These are phyloP conservation scores for Xanthorhoe designata DNA, from an alignment of 2,888 invertebrate genomes.

Conservation along the genomic window DNA sequence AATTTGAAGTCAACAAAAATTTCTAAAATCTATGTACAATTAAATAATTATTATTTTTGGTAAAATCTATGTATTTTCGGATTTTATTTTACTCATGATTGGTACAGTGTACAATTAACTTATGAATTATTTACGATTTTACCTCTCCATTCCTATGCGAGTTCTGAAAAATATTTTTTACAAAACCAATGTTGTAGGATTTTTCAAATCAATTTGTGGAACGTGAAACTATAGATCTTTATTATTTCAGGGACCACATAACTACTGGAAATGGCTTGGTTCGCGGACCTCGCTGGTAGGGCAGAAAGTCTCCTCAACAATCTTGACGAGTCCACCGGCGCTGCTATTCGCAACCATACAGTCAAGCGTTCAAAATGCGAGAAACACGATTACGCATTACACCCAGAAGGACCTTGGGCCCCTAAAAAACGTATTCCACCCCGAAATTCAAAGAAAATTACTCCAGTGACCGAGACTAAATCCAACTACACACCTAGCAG, in stretches of 20 bases:
- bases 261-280: constrained; percentile 88
- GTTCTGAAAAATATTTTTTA: background rate
- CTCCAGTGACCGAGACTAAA: constrained; percentile 54
- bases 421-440: constrained; percentile 54
- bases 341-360: constrained; percentile 81
- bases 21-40: constrained; percentile 28
- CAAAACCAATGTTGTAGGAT: too few relatives aligned
- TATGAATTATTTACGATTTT: background rate
- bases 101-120: constrained; percentile 27
- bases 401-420: constrained; percentile 50
- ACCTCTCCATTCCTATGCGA: background rate
- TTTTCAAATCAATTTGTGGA: too few relatives aligned
- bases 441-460: constrained; percentile 54
- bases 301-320: constrained; percentile 91
- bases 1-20: constrained; percentile 17
- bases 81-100: constrained; percentile 30
- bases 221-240: too few relatives aligned
- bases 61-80: constrained; percentile 27
- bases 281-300: constrained; percentile 89
- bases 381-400: constrained; percentile 45
- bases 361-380: constrained; percentile 57
- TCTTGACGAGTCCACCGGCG: constrained; percentile 90
- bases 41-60: constrained; percentile 15
- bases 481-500: constrained; percentile 49
- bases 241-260: constrained; percentile 47